phyloP scores from a whole-genome alignment of 2,888 invertebrate species.

The Catonia carolina region DNA sequence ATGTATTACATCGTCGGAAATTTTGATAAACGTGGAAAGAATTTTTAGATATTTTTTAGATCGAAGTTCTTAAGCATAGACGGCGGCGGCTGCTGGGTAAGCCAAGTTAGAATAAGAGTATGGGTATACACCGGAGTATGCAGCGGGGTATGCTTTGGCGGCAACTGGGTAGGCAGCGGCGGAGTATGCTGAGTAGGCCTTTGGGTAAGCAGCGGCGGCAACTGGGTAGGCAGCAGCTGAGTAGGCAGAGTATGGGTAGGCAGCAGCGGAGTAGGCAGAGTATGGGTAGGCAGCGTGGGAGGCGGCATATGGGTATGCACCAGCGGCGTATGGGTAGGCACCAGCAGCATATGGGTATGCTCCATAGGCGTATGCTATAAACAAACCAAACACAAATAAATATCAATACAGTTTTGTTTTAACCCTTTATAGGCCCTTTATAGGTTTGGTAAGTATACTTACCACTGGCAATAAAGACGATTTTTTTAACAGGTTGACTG shows the following conservation, averaged over 20 bases:
- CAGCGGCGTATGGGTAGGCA: conserved; percentile 17
- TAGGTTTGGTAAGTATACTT: too few relatives aligned
- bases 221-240: conserved; percentile 1
- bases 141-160: conserved; percentile 14
- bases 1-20: too few relatives aligned
- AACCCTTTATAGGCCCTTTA: too few relatives aligned
- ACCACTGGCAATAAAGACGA: too few relatives aligned
- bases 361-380: neutral
- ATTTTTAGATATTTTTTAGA: too few relatives aligned
- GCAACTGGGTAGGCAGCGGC: conserved; percentile 5
- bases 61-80: too few relatives aligned
- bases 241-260: conserved; percentile 2
- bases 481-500: too few relatives aligned
- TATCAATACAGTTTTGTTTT: too few relatives aligned
- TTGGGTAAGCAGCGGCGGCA: conserved; percentile 6
- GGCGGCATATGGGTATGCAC: conserved; percentile 21
- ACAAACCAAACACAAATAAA: too few relatives aligned
- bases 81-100: conserved; percentile 8
- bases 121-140: conserved; percentile 16
- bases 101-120: neutral
- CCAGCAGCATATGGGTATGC: conserved; percentile 10
- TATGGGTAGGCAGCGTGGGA: neutral
- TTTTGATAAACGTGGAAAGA: too few relatives aligned
- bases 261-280: neutral
- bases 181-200: conserved; percentile 9